Conservation (phyloP, 2,797 vertebrate genomes). For the Hoplostethus mediterraneus region DNA sequence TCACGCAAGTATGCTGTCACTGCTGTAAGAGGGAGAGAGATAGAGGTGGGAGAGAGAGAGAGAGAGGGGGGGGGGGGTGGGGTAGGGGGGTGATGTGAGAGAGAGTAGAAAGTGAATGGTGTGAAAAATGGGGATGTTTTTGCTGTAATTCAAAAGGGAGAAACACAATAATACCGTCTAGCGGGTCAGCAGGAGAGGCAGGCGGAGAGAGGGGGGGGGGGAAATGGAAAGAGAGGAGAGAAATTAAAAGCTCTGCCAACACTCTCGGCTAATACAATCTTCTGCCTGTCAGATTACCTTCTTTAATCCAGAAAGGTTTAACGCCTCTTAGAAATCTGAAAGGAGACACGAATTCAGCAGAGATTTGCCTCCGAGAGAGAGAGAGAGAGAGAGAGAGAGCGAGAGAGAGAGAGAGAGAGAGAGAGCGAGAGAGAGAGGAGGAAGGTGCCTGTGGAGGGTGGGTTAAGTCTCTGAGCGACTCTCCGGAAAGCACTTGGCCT, state of each 20-base stretch:
- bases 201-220: slow-evolving; percentile 48
- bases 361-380: slow-evolving; percentile 74
- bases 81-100: slow-evolving; percentile 36
- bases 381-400: slow-evolving; percentile 57
- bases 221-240: slow-evolving; percentile 71
- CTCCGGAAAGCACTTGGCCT: slow-evolving; percentile 69
- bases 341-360: slow-evolving; percentile 84
- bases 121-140: slow-evolving; percentile 71
- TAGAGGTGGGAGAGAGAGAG: neutral
- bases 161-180: slow-evolving; percentile 76
- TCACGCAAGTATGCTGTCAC: slow-evolving; percentile 79
- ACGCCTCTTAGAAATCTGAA: slow-evolving; percentile 85
- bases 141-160: slow-evolving; percentile 72
- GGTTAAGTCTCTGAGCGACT: slow-evolving; percentile 75
- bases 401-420: slow-evolving; percentile 49
- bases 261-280: slow-evolving; percentile 84
- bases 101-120: slow-evolving; percentile 53
- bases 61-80: slow-evolving; percentile 35
- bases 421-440: slow-evolving; percentile 53
- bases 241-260: slow-evolving; percentile 85
- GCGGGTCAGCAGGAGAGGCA: slow-evolving; percentile 75
- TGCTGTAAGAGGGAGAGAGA: slow-evolving; percentile 49
- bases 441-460: slow-evolving; percentile 60
- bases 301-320: slow-evolving; percentile 88
- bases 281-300: slow-evolving; percentile 87